A percentile compares a stretch with the other conserved stretches of the same genome.
These are phyloP conservation scores for Julus scandinavius DNA, from an alignment of 2,888 invertebrate genomes.

Conservation along the genomic window DNA sequence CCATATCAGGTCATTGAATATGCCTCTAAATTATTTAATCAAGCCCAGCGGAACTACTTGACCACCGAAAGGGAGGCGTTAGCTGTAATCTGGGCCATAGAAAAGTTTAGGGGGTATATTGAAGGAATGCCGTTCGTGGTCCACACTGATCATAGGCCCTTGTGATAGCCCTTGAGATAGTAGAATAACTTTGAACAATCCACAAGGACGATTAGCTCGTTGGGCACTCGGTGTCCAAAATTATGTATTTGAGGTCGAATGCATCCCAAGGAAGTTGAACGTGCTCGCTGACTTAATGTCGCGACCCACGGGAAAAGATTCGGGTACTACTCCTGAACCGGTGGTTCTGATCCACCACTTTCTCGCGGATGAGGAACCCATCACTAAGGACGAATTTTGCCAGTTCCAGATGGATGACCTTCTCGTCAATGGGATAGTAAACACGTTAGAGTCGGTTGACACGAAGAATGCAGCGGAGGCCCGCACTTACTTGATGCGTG, in stretches of 20 bases:
- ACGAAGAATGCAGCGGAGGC: too few relatives aligned
- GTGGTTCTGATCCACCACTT: neutral
- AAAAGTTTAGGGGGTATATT: slow-evolving; percentile 64
- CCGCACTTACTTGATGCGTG: too few relatives aligned
- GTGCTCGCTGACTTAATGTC: neutral
- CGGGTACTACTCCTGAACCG: neutral
- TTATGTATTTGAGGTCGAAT: neutral
- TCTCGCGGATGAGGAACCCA: neutral
- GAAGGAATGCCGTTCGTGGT: slow-evolving; percentile 61
- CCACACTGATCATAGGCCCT: neutral
- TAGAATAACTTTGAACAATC: neutral
- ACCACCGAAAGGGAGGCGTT: slow-evolving; percentile 57
- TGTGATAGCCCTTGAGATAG: too few relatives aligned
- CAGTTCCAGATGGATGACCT: too few relatives aligned
- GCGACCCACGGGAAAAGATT: neutral
- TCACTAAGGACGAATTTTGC: too few relatives aligned
- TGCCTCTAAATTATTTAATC: slow-evolving; percentile 53
- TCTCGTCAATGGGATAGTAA: too few relatives aligned
- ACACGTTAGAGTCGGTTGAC: too few relatives aligned
- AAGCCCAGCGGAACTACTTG: slow-evolving; percentile 57
- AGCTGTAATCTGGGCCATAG: slow-evolving; percentile 57
- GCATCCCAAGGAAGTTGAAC: neutral
- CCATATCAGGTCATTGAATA: slow-evolving; percentile 55
- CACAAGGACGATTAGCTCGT: neutral
- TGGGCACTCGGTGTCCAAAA: neutral